Percentiles rank a stretch among this genome's conserved stretches.
phyloP scores from a whole-genome alignment of 1,140 invertebrate genomes.

The Spodoptera litura region DNA sequence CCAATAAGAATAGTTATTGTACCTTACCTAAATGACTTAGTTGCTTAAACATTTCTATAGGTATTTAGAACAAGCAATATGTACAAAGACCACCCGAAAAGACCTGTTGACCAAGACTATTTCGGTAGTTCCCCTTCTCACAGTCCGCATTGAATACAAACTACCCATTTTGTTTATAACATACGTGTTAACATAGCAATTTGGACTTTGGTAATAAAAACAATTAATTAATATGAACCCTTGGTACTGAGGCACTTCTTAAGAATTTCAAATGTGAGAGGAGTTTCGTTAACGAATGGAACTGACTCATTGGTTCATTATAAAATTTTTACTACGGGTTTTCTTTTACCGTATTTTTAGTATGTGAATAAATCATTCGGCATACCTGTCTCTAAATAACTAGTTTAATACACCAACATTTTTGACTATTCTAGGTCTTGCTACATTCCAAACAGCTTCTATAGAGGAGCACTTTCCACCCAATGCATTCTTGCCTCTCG shows the following conservation, averaged over 20 bases:
- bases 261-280: constrained; percentile 23
- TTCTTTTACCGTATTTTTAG: too few relatives aligned
- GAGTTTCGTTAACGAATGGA: constrained; percentile 2
- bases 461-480: too few relatives aligned
- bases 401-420: neutral
- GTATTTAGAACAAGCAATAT: constrained; percentile 3
- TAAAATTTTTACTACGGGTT: too few relatives aligned
- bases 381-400: neutral
- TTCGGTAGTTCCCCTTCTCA: constrained; percentile 28
- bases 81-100: constrained; percentile 24
- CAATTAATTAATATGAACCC: constrained; percentile 40
- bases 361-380: too few relatives aligned
- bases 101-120: neutral
- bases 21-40: neutral
- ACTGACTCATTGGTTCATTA: neutral
- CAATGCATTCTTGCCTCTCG: too few relatives aligned
- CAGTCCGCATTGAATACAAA: constrained; percentile 10
- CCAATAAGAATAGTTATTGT: neutral
- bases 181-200: constrained; percentile 26
- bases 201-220: constrained; percentile 31
- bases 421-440: neutral
- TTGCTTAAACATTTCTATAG: neutral
- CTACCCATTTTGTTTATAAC: constrained; percentile 23
- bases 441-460: too few relatives aligned
- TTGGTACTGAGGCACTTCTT: constrained; percentile 24